Percentiles rank a stretch among this genome's conserved stretches.
Evolutionary conservation across 2,888 invertebrate genomes (phyloP).

Genomic region (Amblyjoppa proteus): DNA sequence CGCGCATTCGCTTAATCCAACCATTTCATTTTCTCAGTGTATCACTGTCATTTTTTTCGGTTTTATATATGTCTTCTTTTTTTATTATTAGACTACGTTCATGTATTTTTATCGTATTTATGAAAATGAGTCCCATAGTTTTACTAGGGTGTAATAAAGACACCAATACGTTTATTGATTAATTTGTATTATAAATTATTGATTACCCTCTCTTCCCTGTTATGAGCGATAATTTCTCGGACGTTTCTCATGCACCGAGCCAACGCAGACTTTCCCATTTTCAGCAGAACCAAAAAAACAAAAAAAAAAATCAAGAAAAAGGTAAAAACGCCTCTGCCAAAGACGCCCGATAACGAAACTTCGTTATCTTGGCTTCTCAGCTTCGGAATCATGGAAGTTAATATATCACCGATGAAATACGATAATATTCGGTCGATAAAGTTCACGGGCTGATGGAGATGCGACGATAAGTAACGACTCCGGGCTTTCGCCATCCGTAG

Average conservation of each 20-base stretch:
- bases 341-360: not conserved
- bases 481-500: not conserved
- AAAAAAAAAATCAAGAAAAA: not conserved
- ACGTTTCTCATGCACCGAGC: not conserved
- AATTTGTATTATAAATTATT: not conserved
- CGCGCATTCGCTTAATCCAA: too few species aligned
- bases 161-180: not conserved
- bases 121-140: too few species aligned
- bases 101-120: too few species aligned
- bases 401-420: not conserved
- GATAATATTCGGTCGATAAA: constrained; percentile 27
- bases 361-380: constrained; percentile 4
- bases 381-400: not conserved
- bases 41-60: too few species aligned
- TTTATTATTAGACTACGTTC: too few species aligned
- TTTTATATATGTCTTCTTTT: too few species aligned
- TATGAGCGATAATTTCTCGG: too few species aligned
- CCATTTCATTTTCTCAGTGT: too few species aligned
- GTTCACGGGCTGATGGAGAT: constrained; percentile 15
- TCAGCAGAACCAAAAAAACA: not conserved
- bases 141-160: not conserved
- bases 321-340: not conserved
- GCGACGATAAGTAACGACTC: constrained; percentile 14
- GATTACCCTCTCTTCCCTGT: not conserved
- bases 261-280: not conserved